A percentile compares a stretch with the other conserved stretches of the same genome.
Evolutionary conservation across 2,888 invertebrate genomes (phyloP).

Genomic region (Protonemura montana): DNA sequence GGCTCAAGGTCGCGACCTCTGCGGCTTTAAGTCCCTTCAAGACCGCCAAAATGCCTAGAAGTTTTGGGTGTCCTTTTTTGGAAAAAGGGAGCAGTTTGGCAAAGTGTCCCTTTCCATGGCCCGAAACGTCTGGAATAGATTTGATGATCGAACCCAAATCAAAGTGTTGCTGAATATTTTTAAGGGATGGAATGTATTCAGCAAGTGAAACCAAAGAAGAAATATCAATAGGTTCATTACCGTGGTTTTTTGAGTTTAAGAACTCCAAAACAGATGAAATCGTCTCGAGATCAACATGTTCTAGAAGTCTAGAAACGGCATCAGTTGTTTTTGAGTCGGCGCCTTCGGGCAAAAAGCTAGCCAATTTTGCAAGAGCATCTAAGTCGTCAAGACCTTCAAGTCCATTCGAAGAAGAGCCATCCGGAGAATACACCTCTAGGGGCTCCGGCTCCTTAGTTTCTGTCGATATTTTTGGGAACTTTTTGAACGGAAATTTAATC

Average conservation of each 20-base stretch:
- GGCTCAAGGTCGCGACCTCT: constrained; percentile 13
- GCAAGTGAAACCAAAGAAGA: constrained; percentile 10
- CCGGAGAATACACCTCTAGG: constrained; percentile 15
- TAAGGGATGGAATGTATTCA: not conserved
- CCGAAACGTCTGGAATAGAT: constrained; percentile 17
- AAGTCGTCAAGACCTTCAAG: constrained; percentile 34
- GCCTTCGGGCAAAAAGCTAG: constrained; percentile 31
- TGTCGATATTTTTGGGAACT: constrained; percentile 20
- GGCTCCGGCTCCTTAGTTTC: constrained; percentile 13
- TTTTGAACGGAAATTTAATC: constrained; percentile 34
- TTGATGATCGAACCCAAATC: constrained; percentile 16
- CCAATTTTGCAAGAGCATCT: constrained; percentile 37
- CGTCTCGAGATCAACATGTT: constrained; percentile 25
- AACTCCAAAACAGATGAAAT: constrained; percentile 15
- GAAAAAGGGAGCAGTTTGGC: constrained; percentile 9
- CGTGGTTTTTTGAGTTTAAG: constrained; percentile 26
- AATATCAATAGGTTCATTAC: constrained; percentile 10
- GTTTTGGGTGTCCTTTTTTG: constrained; percentile 26
- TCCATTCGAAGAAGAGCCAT: not conserved
- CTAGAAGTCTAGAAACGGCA: not conserved
- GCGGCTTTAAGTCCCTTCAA: constrained; percentile 24
- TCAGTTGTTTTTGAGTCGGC: constrained; percentile 5
- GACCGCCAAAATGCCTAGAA: constrained; percentile 18
- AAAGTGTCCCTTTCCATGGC: not conserved
- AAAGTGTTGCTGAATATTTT: not conserved